Base-by-base conservation (phyloP, 2,113 vertebrate species). In the Anolis carolinensis region DNA sequence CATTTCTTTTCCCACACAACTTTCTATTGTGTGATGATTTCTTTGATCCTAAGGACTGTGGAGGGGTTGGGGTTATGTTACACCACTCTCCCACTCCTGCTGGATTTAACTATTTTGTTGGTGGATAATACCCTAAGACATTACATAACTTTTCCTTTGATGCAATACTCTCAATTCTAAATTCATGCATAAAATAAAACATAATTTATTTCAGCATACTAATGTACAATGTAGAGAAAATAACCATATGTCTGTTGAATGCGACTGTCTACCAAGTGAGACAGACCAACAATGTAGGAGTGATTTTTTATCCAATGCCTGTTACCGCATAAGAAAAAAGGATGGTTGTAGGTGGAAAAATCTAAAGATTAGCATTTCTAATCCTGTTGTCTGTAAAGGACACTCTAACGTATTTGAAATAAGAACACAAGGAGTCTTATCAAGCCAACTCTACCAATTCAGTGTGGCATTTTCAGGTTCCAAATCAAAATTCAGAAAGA, bases 51-150 rank as follows among this genome's bases (percentile, higher is more conserved):
- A 44, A 44, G 39, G 39, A 44, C 39, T 44, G 39, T 44, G 39
- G 39, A 44, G 39, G 39, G 52, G 3, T 3, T 55, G 55, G 55
- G 16, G 11, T 1, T 16, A 16, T 4, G 2, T 59, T 44, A 44
- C 13, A 16, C 18, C 16, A 13, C 55, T 59, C 18, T 59, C 55
- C 14, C 13, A 59, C 18, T 13, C 55, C 55, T 59, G 55, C 55
- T 59, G 55, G 55, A 59, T 59, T 59, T 18, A 13, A 59, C 55
- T 16, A 13, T 59, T 59, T 59, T 59, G 14, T 18, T 16, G 16
- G 55, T 59, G 3, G 55, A 59, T 16, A 59, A 18, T 59, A 4
- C 55, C 55, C 11, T 0, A 0, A 81, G 18, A 71, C 5, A 86
- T 67, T 14, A 81, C 4, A 68, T 9, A 6, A 1, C 2, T 68